phyloP scores from a whole-genome alignment of 2,113 vertebrate species.

The Pomatostomus ruficeps region DNA sequence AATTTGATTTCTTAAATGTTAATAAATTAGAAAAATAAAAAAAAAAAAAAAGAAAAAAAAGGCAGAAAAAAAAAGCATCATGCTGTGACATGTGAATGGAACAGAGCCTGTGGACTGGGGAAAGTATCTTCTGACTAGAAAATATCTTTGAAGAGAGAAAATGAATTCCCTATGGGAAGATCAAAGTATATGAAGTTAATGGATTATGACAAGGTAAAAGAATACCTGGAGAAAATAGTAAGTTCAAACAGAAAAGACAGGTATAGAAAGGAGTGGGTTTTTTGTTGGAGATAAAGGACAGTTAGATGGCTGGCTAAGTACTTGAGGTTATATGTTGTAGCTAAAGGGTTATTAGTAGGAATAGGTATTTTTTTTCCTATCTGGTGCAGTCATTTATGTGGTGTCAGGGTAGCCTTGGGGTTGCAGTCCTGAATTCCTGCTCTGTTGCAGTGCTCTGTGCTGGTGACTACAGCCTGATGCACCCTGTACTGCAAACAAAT shows the following conservation, averaged over 20 bases:
- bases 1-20: neutral
- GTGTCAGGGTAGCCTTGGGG: neutral
- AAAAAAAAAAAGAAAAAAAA: neutral
- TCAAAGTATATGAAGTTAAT: constrained; percentile 9
- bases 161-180: neutral
- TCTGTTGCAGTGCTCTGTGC: neutral
- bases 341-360: neutral
- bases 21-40: neutral
- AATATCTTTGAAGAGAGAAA: neutral
- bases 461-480: neutral
- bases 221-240: neutral
- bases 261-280: neutral
- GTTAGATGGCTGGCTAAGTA: neutral
- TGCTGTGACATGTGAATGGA: neutral
- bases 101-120: neutral
- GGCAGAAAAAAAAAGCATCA: rapidly evolving
- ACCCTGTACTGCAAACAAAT: neutral
- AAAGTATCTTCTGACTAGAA: neutral
- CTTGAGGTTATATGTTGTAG: neutral
- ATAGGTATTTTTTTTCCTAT: neutral
- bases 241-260: neutral
- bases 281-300: neutral
- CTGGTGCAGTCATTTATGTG: neutral
- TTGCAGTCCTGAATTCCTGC: neutral
- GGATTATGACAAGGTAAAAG: neutral